A percentile compares a stretch with the other conserved stretches of the same genome.
phyloP scores from a whole-genome alignment of 2,113 vertebrate genomes.

The Oreochromis niloticus region DNA sequence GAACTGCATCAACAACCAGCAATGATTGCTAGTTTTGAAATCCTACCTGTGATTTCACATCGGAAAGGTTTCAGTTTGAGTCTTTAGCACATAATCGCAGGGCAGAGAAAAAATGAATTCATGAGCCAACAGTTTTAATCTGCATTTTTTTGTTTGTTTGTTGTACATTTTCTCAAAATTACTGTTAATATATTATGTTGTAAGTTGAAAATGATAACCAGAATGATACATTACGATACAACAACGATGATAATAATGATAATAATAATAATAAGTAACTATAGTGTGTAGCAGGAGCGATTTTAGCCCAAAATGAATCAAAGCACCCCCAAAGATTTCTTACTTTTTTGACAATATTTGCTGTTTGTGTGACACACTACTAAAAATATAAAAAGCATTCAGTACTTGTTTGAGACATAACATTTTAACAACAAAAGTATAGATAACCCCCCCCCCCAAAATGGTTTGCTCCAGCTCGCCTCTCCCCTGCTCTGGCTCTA shows the following conservation, averaged over 20 bases:
- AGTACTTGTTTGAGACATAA: no score
- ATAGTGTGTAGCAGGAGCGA: not conserved
- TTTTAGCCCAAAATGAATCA: no score
- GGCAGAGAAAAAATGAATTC: not conserved
- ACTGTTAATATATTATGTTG: not conserved
- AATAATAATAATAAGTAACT: not conserved
- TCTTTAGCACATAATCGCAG: not conserved
- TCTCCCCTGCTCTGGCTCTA: no score
- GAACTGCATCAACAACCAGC: not conserved
- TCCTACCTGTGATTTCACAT: not conserved
- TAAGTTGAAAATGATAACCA: not conserved
- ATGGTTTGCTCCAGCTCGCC: no score
- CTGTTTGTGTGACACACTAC: no score
- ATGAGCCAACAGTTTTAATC: not conserved
- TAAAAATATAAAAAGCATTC: no score
- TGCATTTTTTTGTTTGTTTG: not conserved
- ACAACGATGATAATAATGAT: rapidly evolving
- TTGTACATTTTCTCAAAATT: not conserved
- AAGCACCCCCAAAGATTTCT: no score
- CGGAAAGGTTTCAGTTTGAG: not conserved
- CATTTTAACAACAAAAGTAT: no score
- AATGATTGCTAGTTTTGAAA: not conserved
- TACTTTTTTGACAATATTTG: no score
- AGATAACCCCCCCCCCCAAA: no score
- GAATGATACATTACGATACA: not conserved